Base-by-base conservation (phyloP, 2,797 vertebrate genomes). In the Myotis findleyi region DNA sequence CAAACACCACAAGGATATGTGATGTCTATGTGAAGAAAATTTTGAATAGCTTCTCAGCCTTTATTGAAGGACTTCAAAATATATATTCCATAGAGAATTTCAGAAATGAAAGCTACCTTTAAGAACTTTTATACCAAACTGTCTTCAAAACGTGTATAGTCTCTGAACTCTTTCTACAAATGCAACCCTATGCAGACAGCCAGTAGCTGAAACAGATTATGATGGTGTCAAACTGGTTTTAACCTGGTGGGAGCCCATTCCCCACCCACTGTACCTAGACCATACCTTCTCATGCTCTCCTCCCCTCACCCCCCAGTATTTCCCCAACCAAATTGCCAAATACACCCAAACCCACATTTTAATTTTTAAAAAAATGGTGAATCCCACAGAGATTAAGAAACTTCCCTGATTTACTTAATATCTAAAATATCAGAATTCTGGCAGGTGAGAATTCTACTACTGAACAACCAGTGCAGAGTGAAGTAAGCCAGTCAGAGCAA, bases 391-490 rank as follows among this genome's bases (percentile, higher is more conserved):
- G 11, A 27, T 47, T 49, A 64, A 64, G 75, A 68, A n/a, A 66
- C 7, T 71, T 64, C 38, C 23, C 33, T 33, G 81, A 51, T 38
- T 71, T 38, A 41, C 49, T 57, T 59, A 57, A n/a, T 71, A 88
- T 10, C n/a, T 51, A 62, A 73, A 79, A 87, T 93, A 62, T 36
- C 51, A 88, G 66, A 71, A 81, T 87, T 89, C 55, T 90, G 30
- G 64, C n/a, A 66, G 16, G 62, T 33, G 62, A 66, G 16, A 66
- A 66, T 66, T 64, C 30, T 66, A 64, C 30, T 7, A 66, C 62
- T 66, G 7, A 66, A 17, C 64, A n/a, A 16, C 30, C 30, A 66
- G 30, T 66, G n/a, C 64, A 66, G 64, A 66, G 64, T 66, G n/a
- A 33, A 66, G 33, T 66, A 18, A 66, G n/a, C 64, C 30, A 66